A percentile compares a stretch with the other conserved stretches of the same genome.
Conservation (phyloP, 2,113 vertebrate species). For the Carollia perspicillata region DNA sequence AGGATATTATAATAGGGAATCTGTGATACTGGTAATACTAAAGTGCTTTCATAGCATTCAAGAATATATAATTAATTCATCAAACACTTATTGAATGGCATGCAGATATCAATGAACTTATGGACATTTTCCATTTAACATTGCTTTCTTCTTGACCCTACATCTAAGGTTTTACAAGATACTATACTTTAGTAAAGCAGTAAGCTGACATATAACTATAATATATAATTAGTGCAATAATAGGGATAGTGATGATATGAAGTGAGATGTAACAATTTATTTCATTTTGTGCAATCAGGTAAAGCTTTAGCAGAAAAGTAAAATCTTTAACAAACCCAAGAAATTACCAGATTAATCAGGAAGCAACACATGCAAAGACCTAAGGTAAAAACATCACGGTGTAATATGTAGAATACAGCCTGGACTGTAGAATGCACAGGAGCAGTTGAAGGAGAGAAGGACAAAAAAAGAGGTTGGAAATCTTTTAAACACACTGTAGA, state of each 20-base stretch:
- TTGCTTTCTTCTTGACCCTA: neutral
- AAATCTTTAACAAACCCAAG: neutral
- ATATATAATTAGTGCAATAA: neutral
- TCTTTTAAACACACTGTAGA: neutral
- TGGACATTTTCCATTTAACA: neutral
- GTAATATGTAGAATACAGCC: neutral
- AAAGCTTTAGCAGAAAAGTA: neutral
- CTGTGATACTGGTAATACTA: neutral
- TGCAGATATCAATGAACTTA: neutral
- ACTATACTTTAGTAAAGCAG: neutral
- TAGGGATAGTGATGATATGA: neutral
- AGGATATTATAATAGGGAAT: neutral
- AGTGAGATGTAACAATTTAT: neutral
- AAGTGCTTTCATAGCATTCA: neutral
- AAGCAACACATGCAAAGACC: neutral
- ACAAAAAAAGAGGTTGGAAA: neutral
- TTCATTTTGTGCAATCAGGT: neutral
- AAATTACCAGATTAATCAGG: neutral
- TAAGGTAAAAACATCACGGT: neutral
- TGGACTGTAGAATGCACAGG: neutral
- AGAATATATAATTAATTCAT: neutral
- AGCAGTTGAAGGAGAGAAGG: neutral
- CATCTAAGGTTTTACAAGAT: neutral
- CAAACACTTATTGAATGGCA: neutral
- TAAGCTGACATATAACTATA: neutral